Conservation (phyloP, 64 coral and sea anemone genomes). For the Catalaphyllia jardinei region DNA sequence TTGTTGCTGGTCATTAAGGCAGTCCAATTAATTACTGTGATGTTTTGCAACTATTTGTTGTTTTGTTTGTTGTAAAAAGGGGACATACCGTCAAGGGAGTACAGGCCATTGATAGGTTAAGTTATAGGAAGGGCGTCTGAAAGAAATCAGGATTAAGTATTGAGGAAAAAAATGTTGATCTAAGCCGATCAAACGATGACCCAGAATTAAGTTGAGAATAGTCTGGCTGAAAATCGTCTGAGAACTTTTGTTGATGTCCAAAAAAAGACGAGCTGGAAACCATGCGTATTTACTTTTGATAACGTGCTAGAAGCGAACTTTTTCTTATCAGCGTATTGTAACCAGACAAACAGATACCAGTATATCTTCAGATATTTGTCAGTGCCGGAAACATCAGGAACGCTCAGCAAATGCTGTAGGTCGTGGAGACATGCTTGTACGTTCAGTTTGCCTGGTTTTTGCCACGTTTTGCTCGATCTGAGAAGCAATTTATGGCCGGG, state of each 20-base stretch:
- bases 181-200: background rate
- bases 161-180: background rate
- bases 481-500: background rate
- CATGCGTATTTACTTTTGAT: background rate
- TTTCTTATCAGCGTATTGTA: conserved; percentile 36
- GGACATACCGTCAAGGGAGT: no score
- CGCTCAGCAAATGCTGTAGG: background rate
- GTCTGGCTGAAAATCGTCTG: background rate
- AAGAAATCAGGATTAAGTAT: background rate
- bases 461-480: background rate
- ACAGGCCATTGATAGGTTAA: no score
- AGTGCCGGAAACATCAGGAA: conserved; percentile 31
- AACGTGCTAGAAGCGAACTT: conserved; percentile 44
- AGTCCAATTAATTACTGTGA: no score
- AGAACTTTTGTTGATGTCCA: background rate
- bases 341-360: conserved; percentile 22
- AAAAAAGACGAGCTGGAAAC: background rate
- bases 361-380: conserved; percentile 17
- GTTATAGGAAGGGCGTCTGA: background rate
- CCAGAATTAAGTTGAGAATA: background rate
- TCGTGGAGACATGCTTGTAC: background rate
- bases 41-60: no score
- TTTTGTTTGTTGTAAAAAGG: no score
- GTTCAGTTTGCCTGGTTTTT: background rate
- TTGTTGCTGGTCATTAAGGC: no score